Percentiles rank a stretch among this genome's conserved stretches.
Conservation (phyloP, 2,113 vertebrate genomes). For the Eupsittula cactorum region DNA sequence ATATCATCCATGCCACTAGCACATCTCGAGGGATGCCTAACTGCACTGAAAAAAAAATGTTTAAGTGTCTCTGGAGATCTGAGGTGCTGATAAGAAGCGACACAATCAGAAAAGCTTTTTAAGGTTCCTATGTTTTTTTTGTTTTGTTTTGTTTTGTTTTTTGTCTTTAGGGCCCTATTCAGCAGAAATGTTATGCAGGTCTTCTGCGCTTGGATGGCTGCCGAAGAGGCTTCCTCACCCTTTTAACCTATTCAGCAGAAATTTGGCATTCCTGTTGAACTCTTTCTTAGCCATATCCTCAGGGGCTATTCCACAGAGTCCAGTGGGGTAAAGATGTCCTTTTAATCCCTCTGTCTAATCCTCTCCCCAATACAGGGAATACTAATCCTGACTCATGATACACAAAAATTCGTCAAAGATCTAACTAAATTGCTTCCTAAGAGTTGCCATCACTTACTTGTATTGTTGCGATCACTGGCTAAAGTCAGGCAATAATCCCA, state of each 20-base stretch:
- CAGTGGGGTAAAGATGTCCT: constrained; percentile 73
- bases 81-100: constrained; percentile 34
- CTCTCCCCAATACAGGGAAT: constrained; percentile 37
- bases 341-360: constrained; percentile 70
- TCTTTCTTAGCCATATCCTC: constrained; percentile 75
- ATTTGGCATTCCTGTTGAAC: constrained; percentile 77
- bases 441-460: not conserved
- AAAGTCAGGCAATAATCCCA: not conserved
- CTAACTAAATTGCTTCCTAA: constrained; percentile 9
- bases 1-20: not conserved
- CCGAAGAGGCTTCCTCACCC: constrained; percentile 77
- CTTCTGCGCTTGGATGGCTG: constrained; percentile 76
- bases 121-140: constrained; percentile 73
- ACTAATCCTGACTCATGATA: constrained; percentile 45
- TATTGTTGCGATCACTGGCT: not conserved
- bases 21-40: constrained; percentile 56
- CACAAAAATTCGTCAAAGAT: constrained; percentile 11
- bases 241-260: constrained; percentile 78
- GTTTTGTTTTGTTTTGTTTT: constrained; percentile 76
- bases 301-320: constrained; percentile 76
- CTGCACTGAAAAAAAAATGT: constrained; percentile 26
- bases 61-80: constrained; percentile 46
- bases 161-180: constrained; percentile 75
- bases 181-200: constrained; percentile 75
- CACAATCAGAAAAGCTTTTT: constrained; percentile 58